phyloP scores from a whole-genome alignment of 2,888 invertebrate genomes.

The Leptura quadrifasciata region DNA sequence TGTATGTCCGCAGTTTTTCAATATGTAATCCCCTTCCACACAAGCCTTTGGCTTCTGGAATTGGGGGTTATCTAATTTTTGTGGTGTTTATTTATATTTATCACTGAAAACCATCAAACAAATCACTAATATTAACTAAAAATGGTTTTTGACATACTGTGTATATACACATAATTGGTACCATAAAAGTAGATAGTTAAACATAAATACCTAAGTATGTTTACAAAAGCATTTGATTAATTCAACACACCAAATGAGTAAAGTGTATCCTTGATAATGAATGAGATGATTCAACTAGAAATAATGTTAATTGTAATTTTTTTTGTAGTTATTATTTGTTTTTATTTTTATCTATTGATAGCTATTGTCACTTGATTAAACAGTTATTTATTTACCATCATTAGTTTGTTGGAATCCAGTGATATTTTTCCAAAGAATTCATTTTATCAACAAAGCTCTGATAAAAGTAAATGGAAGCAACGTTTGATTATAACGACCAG shows the following conservation, averaged over 20 bases:
- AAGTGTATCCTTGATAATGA: conserved; percentile 1
- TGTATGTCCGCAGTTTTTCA: no score
- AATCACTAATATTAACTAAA: neutral
- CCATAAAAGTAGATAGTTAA: neutral
- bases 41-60: no score
- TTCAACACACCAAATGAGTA: neutral
- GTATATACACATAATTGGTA: neutral
- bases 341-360: neutral
- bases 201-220: neutral
- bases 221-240: neutral
- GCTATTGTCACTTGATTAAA: neutral
- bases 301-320: neutral
- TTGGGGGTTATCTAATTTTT: no score
- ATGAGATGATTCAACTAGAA: neutral
- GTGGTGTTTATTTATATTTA: no score
- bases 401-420: neutral
- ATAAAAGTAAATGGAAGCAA: no score
- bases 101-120: no score
- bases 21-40: no score
- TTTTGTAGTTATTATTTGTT: neutral
- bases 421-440: neutral
- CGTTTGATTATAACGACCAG: no score
- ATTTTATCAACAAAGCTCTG: neutral
- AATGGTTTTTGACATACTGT: neutral
- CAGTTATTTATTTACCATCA: neutral